A percentile compares a stretch with the other conserved stretches of the same genome.
Evolutionary conservation across 2,797 vertebrate species (phyloP).

Genomic region (Platalea minor): DNA sequence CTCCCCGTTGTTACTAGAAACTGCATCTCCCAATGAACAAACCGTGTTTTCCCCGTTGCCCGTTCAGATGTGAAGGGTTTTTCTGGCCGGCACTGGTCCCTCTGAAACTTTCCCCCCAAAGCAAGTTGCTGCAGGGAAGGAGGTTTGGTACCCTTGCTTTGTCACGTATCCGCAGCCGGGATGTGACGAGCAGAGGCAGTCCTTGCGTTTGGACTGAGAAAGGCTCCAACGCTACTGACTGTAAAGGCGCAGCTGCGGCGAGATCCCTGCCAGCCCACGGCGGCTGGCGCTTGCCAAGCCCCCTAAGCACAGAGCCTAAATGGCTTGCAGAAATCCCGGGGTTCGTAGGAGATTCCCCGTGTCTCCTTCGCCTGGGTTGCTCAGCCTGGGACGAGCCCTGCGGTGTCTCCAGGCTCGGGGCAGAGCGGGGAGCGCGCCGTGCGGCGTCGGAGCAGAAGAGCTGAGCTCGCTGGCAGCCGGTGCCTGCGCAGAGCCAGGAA

Average conservation of each 20-base stretch:
- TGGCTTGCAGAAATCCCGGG: not conserved
- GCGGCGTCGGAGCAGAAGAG: fast-evolving
- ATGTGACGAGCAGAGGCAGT: fast-evolving
- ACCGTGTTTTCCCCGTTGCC: fast-evolving
- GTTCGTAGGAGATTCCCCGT: fast-evolving
- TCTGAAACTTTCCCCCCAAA: not conserved
- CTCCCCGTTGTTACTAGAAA: not conserved
- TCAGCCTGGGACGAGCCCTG: not conserved
- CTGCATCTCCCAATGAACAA: not conserved
- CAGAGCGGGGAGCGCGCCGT: not conserved
- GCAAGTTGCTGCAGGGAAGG: not conserved
- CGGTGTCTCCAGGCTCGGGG: fast-evolving
- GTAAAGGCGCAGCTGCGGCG: not conserved
- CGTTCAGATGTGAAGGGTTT: fast-evolving
- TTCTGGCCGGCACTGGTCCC: not conserved
- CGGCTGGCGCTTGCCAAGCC: not conserved
- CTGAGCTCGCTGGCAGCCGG: not conserved
- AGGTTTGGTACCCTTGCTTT: not conserved
- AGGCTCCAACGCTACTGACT: not conserved
- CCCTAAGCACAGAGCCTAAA: not conserved
- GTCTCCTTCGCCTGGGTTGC: fast-evolving
- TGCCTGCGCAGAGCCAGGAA: fast-evolving
- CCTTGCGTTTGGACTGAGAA: not conserved
- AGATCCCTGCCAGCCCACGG: not conserved
- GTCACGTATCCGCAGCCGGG: fast-evolving